Evolutionary conservation across 2,113 vertebrate genomes (phyloP).

Genomic region (Strix aluco): DNA sequence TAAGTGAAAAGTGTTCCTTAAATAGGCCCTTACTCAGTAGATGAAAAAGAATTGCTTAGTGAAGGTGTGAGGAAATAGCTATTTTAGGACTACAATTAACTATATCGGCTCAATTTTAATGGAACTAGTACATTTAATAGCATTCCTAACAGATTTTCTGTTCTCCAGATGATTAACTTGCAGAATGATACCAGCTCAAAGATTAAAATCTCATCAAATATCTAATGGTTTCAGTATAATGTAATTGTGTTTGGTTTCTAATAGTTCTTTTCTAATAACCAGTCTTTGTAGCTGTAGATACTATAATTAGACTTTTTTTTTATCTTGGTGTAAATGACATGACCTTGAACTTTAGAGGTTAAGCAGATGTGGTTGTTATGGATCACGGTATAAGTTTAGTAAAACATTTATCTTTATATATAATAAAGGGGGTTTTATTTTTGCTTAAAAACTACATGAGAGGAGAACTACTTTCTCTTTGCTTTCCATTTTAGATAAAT

Average conservation of each 20-base stretch:
- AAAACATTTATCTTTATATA: not conserved
- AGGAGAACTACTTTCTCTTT: not conserved
- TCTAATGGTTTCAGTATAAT: constrained; percentile 29
- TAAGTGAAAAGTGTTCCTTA: not conserved
- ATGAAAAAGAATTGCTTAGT: not conserved
- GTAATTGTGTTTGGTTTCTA: constrained; percentile 47
- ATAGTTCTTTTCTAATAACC: constrained; percentile 4
- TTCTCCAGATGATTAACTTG: constrained; percentile 57
- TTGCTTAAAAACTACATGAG: not conserved
- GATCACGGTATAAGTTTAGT: not conserved
- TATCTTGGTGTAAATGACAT: not conserved
- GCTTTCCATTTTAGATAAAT: not conserved
- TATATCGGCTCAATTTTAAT: constrained; percentile 20
- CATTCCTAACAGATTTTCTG: constrained; percentile 29
- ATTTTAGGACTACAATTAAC: constrained; percentile 41
- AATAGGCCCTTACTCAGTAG: constrained; percentile 4
- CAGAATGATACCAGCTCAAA: constrained; percentile 12
- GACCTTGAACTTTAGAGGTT: constrained; percentile 40
- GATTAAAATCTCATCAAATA: constrained; percentile 51
- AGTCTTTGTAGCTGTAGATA: not conserved
- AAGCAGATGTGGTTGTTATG: not conserved
- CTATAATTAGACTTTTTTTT: not conserved
- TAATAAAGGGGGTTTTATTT: not conserved
- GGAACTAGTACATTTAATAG: constrained; percentile 41
- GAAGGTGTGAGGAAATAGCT: constrained; percentile 47